A percentile compares a stretch with the other conserved stretches of the same genome.
Evolutionary conservation across 2,113 vertebrate species (phyloP).

Genomic region (Gobio gobio): DNA sequence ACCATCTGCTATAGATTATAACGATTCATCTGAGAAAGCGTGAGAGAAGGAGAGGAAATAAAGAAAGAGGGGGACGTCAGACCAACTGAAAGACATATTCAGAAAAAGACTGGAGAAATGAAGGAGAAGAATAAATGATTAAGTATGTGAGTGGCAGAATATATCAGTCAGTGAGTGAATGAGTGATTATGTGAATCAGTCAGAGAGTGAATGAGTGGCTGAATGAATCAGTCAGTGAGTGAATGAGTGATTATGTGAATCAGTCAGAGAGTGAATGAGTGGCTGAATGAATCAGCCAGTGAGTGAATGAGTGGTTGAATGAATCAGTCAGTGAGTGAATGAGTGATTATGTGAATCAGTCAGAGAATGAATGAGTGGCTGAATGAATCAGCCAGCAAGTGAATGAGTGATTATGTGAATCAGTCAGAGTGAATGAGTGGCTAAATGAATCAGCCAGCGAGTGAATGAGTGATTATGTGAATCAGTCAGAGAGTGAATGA

Average conservation of each 20-base stretch:
- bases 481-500: too few species aligned
- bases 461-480: too few species aligned
- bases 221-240: conserved; percentile 1
- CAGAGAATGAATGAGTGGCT: too few species aligned
- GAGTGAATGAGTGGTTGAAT: conserved; percentile 26
- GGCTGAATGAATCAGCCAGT: not conserved
- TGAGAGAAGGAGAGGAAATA: conserved; percentile 33
- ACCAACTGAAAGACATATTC: conserved; percentile 26
- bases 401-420: too few species aligned
- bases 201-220: conserved; percentile 40
- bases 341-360: too few species aligned
- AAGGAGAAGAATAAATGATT: conserved; percentile 62
- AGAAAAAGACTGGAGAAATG: conserved; percentile 20
- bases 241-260: conserved; percentile 59
- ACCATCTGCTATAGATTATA: conserved; percentile 77
- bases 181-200: not conserved
- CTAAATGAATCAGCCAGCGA: too few species aligned
- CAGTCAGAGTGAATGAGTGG: too few species aligned
- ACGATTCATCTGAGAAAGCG: conserved; percentile 30
- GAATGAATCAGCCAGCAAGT: too few species aligned
- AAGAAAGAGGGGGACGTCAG: conserved; percentile 18
- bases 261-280: conserved; percentile 48
- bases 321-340: conserved; percentile 52
- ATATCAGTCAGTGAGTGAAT: not conserved
- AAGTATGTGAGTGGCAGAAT: not conserved